A percentile compares a stretch with the other conserved stretches of the same genome.
These are phyloP conservation scores for Malthinus flaveolus DNA, from an alignment of 2,888 invertebrate species.

Conservation along the genomic window DNA sequence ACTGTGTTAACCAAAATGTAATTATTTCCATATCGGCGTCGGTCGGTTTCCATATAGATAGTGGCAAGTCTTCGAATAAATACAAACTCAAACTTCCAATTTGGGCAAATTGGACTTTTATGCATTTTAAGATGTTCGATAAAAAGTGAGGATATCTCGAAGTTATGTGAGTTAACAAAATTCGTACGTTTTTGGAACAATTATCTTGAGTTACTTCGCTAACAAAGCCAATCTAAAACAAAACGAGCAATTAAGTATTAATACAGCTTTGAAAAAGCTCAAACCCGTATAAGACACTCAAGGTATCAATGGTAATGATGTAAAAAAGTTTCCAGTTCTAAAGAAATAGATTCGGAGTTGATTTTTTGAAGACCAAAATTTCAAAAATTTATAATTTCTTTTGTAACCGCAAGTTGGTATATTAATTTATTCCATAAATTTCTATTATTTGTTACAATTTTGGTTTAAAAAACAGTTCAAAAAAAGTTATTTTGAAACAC, in stretches of 20 bases:
- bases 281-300: no score
- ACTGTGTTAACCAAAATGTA: conserved; percentile 67
- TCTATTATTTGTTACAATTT: no score
- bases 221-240: conserved; percentile 71
- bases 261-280: conserved; percentile 8
- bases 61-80: conserved; percentile 72
- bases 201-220: conserved; percentile 69
- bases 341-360: no score
- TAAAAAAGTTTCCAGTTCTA: no score
- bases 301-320: no score
- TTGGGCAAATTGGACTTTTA: conserved; percentile 62
- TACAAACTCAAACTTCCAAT: conserved; percentile 61
- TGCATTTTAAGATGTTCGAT: conserved; percentile 64
- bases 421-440: no score
- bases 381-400: no score
- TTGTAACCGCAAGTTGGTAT: no score
- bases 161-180: conserved; percentile 70
- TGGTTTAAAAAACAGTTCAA: no score
- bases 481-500: no score
- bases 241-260: neutral
- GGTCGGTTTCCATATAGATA: conserved; percentile 69
- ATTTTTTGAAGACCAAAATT: no score
- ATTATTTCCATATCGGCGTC: conserved; percentile 67
- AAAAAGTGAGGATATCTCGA: conserved; percentile 70
- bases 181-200: conserved; percentile 74